A percentile compares a stretch with the other conserved stretches of the same genome.
phyloP scores from a whole-genome alignment of 2,888 invertebrate genomes.

The Dione juno region DNA sequence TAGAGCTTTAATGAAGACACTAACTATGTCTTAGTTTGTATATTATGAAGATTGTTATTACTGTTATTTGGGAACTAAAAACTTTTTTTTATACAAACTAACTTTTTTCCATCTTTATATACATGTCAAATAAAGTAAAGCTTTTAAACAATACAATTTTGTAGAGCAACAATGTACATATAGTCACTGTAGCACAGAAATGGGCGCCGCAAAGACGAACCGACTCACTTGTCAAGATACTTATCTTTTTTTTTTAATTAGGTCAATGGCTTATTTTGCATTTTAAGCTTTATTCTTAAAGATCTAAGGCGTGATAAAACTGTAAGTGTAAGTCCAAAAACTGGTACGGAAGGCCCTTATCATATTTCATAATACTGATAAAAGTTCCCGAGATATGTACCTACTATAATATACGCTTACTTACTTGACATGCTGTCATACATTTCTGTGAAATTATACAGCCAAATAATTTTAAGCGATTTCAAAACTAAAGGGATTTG shows the following conservation, averaged over 20 bases:
- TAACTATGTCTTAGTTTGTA: no score
- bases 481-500: no score
- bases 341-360: conserved; percentile 31
- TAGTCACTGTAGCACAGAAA: not conserved
- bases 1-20: no score
- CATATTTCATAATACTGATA: conserved; percentile 11
- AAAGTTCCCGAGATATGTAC: not conserved
- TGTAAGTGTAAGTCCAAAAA: no score
- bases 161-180: not conserved
- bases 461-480: no score
- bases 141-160: not conserved
- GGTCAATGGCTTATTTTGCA: not conserved
- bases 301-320: not conserved
- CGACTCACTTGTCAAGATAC: not conserved
- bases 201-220: not conserved
- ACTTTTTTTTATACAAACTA: no score
- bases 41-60: no score
- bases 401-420: not conserved
- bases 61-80: no score
- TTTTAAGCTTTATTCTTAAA: no score
- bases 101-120: no score
- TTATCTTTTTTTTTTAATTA: not conserved
- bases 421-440: not conserved
- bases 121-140: no score
- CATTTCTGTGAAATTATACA: no score